phyloP scores from a whole-genome alignment of 2,888 invertebrate species.

The Byasa hedistus region DNA sequence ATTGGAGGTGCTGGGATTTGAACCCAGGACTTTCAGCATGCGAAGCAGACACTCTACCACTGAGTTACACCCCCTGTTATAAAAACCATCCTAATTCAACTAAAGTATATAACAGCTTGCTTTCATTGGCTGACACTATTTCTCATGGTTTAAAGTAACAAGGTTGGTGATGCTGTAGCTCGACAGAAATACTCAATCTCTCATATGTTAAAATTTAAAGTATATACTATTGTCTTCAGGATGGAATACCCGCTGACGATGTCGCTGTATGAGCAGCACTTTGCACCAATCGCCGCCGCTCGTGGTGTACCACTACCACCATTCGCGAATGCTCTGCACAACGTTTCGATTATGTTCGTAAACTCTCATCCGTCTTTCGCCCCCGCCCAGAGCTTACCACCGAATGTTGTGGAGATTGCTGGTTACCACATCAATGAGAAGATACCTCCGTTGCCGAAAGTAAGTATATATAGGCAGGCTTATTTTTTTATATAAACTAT shows the following conservation, averaged over 20 bases:
- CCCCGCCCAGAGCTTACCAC: slow-evolving; percentile 30
- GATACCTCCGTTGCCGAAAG: slow-evolving; percentile 35
- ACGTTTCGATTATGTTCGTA: slow-evolving; percentile 29
- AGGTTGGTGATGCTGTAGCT: no score
- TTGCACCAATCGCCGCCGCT: slow-evolving; percentile 23
- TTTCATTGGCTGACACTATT: no score
- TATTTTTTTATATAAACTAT: no score
- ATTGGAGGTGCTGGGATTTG: slow-evolving; percentile 83
- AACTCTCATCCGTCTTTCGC: slow-evolving; percentile 29
- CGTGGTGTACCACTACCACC: slow-evolving; percentile 28
- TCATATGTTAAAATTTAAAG: no score
- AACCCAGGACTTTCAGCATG: slow-evolving; percentile 84
- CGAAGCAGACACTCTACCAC: slow-evolving; percentile 83
- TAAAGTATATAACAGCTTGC: no score
- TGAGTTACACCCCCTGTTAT: slow-evolving; percentile 77
- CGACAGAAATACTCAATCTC: no score
- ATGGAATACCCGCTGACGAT: slow-evolving; percentile 24
- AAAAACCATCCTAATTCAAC: no score
- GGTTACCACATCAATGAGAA: slow-evolving; percentile 37
- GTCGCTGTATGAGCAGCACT: slow-evolving; percentile 24
- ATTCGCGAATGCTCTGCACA: slow-evolving; percentile 19
- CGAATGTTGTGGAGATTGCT: slow-evolving; percentile 35
- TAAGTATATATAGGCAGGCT: slow-evolving; percentile 9
- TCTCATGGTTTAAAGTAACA: no score
- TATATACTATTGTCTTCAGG: slow-evolving; percentile 42